Conservation (phyloP, 1,140 invertebrate species). For the Drosophila kurseongensis region DNA sequence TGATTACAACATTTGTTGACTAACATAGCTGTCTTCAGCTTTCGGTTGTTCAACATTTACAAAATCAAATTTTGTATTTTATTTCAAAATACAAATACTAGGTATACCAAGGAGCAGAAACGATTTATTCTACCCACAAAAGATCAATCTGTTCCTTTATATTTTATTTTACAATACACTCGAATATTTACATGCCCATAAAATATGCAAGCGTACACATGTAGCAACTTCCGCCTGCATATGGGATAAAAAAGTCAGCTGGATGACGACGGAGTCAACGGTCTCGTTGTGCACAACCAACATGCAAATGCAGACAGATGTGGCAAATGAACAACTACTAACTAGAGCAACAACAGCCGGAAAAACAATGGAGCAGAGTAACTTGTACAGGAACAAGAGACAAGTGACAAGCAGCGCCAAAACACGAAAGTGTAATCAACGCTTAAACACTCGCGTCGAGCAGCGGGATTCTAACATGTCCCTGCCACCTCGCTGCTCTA, state of each 20-base stretch:
- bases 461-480: conserved; percentile 63
- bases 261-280: conserved; percentile 31
- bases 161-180: neutral
- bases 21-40: too few species aligned
- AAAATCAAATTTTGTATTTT: too few species aligned
- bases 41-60: too few species aligned
- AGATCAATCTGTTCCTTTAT: neutral
- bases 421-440: conserved; percentile 82
- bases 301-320: conserved; percentile 54
- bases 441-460: conserved; percentile 77
- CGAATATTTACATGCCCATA: conserved; percentile 11
- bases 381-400: conserved; percentile 57
- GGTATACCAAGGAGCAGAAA: too few species aligned
- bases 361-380: conserved; percentile 38
- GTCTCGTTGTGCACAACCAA: conserved; percentile 42
- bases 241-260: conserved; percentile 10
- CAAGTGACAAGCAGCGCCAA: conserved; percentile 68
- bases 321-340: conserved; percentile 58
- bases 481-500: conserved; percentile 16
- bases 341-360: conserved; percentile 30
- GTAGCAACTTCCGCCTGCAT: conserved; percentile 12
- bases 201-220: conserved; percentile 4
- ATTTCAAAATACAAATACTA: too few species aligned
- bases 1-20: too few species aligned
- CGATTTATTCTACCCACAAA: neutral